Evolutionary conservation across 2,888 invertebrate species (phyloP), one percentile per base, ranked within the genome.

Genomic region (Oithona nana): DNA sequence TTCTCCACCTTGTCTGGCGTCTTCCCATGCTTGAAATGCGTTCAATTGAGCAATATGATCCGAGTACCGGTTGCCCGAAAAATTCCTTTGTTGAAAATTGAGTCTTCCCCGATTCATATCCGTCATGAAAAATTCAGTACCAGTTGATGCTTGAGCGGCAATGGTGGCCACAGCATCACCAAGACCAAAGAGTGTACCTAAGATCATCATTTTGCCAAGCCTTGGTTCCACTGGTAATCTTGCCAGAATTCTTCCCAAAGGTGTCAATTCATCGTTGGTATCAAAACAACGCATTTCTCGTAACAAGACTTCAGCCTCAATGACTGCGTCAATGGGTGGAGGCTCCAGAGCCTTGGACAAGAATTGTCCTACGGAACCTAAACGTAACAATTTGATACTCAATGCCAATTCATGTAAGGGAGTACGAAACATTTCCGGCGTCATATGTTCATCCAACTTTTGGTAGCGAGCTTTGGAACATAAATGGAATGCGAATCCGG

Each of bases 401-500:
- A 98, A 78, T 0, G 93, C 89, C 63, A 97, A 76, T 72, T 97
- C 95, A 70, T 97, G 95, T 20, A 98, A 75, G 0, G 97, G 97
- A 0, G 95, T 95, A 61, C 97, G 80, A 76, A 97, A 92, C 82
- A 98, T 97, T 77, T 98, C 97, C 0, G 97, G 94, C 0, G 92
- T 90, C 72, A 87, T 83, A 70, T 95, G 90, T 68, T 94, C 86
- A 2, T 89, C 89, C 57, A 89, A 75, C 62, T 78, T 80, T 0
- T 80, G 78, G 72, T 73, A 86, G 22, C 88, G 77, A 0, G 86
- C 83, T 67, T 77, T 64, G 28, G 66, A 57, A 69, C 93, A 94
- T 22, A 98, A 76, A 67, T 93, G 92, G 74, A 92, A 98, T 71
- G 92, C 92, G 69, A 86, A 86, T 1, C 97, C 98, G 0, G 88